A percentile compares a stretch with the other conserved stretches of the same genome.
These are phyloP conservation scores for Leucoraja erinaceus DNA, from an alignment of 2,113 vertebrate genomes.

Conservation along the genomic window DNA sequence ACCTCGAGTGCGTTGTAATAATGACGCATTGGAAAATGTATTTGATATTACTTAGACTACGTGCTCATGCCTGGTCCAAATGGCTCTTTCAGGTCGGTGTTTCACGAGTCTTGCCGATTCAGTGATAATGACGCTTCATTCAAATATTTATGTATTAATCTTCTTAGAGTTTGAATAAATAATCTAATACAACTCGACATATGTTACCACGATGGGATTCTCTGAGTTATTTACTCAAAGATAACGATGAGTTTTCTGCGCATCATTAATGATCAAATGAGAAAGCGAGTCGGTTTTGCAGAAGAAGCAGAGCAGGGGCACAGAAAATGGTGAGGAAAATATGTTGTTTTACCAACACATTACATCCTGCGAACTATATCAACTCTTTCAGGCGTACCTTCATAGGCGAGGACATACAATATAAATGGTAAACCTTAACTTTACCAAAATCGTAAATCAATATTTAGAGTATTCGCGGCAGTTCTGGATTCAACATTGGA, in stretches of 20 bases:
- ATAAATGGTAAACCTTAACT: not conserved
- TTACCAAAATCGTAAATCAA: not conserved
- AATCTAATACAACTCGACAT: not conserved
- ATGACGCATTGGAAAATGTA: not conserved
- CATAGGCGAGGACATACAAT: too few species aligned
- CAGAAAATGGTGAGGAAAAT: not conserved
- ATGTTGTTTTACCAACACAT: too few species aligned
- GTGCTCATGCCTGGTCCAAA: too few species aligned
- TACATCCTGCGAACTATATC: too few species aligned
- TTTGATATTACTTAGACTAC: not conserved
- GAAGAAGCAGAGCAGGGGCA: not conserved
- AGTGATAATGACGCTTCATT: not conserved
- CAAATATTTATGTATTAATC: not conserved
- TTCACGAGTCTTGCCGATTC: not conserved
- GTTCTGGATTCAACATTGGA: too few species aligned
- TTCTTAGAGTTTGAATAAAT: not conserved
- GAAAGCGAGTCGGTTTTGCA: not conserved
- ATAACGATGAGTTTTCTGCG: not conserved
- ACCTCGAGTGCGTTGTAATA: too few species aligned
- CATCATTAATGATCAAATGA: not conserved
- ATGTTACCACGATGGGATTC: not conserved
- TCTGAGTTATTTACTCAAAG: too few species aligned
- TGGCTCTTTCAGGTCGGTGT: too few species aligned
- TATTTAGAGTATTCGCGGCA: not conserved
- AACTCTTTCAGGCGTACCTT: too few species aligned